phyloP scores from a whole-genome alignment of 2,797 vertebrate species.

The Eidolon dupreanum region DNA sequence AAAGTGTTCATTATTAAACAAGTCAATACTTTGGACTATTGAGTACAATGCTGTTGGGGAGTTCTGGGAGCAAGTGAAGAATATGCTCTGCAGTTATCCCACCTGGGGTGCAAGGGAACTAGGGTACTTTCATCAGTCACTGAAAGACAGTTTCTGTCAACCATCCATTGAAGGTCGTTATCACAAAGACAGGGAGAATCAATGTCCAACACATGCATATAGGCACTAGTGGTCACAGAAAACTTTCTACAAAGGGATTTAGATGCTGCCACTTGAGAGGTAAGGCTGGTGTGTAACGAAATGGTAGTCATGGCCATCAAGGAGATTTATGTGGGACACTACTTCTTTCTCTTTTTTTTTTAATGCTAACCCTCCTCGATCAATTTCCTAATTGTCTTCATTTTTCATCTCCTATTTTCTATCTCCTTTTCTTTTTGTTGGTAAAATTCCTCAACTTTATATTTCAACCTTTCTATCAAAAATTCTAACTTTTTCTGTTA shows the following conservation, averaged over 20 bases:
- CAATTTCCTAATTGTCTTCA: not conserved
- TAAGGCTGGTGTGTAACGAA: not conserved
- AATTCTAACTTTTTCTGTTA: not conserved
- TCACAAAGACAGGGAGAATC: not conserved
- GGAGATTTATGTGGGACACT: not conserved
- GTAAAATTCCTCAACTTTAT: not conserved
- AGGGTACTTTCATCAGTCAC: not conserved
- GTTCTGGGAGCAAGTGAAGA: not conserved
- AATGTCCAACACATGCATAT: not conserved
- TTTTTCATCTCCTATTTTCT: not conserved
- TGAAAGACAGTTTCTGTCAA: not conserved
- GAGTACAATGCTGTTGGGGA: not conserved
- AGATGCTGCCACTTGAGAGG: not conserved
- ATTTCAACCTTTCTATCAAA: not conserved
- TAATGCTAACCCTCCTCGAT: not conserved
- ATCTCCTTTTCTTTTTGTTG: not conserved
- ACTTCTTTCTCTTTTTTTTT: too few species aligned
- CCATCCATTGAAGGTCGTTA: not conserved
- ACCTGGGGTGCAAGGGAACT: not conserved
- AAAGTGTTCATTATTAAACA: not conserved
- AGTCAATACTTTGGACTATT: not conserved
- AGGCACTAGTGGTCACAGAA: not conserved
- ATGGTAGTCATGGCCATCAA: not conserved
- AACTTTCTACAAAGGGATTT: not conserved
- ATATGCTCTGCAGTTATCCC: not conserved